A percentile compares a stretch with the other conserved stretches of the same genome.
Evolutionary conservation across 2,888 invertebrate genomes (phyloP).

Genomic region (Pammene fasciana): DNA sequence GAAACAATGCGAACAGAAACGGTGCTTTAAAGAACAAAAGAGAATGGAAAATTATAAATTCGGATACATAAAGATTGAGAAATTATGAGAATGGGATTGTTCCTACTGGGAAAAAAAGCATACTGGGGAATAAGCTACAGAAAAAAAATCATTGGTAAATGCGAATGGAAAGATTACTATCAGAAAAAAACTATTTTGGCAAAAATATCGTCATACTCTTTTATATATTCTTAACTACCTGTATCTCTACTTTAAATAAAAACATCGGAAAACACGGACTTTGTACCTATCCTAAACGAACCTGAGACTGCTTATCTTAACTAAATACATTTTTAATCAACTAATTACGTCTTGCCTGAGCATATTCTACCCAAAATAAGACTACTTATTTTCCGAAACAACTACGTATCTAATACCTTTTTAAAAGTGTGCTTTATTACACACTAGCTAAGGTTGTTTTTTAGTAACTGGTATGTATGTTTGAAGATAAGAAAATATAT

Average conservation of each 20-base stretch:
- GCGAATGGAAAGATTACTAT: no score
- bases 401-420: background rate
- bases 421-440: background rate
- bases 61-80: no score
- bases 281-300: background rate
- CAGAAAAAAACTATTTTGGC: no score
- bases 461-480: background rate
- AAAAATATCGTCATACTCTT: no score
- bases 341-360: conserved; percentile 16
- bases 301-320: background rate
- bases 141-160: no score
- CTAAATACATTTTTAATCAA: conserved; percentile 12
- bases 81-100: no score
- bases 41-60: no score
- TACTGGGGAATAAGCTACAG: no score
- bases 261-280: background rate
- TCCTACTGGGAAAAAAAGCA: no score
- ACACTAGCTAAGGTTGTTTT: background rate
- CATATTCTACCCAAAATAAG: conserved; percentile 11
- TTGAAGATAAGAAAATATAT: background rate
- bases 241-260: background rate
- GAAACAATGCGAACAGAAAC: no score
- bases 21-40: no score
- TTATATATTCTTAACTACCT: background rate
- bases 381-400: background rate